phyloP scores from a whole-genome alignment of 2,113 vertebrate genomes.

The Sitta europaea region DNA sequence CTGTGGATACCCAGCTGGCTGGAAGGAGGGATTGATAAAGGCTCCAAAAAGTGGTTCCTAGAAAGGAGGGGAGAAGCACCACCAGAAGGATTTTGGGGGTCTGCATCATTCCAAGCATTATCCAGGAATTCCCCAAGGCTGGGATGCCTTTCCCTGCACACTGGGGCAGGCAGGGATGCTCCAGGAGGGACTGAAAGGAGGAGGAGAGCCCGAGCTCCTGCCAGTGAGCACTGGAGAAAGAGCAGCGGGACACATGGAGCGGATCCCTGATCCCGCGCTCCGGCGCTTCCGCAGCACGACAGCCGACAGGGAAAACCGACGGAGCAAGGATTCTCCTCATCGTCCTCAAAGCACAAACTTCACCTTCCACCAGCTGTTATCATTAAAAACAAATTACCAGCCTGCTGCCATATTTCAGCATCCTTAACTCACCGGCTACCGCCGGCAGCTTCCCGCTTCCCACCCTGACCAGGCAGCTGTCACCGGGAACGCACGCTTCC shows the following conservation, averaged over 20 bases:
- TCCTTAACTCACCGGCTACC: not conserved
- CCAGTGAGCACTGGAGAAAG: rapidly evolving
- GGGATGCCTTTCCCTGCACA: not conserved
- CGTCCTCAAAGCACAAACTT: not conserved
- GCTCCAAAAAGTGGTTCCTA: not conserved
- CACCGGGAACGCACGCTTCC: rapidly evolving
- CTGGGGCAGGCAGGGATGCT: not conserved
- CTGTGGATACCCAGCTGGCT: rapidly evolving
- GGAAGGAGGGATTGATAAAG: not conserved
- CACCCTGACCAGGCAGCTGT: not conserved
- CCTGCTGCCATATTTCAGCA: not conserved
- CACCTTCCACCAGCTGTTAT: constrained; percentile 34
- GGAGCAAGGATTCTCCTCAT: not conserved
- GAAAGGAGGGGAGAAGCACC: not conserved
- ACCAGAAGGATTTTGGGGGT: rapidly evolving
- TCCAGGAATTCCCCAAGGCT: not conserved
- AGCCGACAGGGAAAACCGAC: not conserved
- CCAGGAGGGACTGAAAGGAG: not conserved
- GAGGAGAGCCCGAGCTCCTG: not conserved
- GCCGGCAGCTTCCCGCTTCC: not conserved
- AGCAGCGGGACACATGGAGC: rapidly evolving
- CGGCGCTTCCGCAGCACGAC: rapidly evolving
- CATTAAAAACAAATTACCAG: constrained; percentile 39
- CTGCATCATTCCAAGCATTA: not conserved
- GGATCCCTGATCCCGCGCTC: rapidly evolving